These are phyloP conservation scores for Coturnix japonica DNA, from an alignment of 2,113 vertebrate species.

Conservation along the genomic window DNA sequence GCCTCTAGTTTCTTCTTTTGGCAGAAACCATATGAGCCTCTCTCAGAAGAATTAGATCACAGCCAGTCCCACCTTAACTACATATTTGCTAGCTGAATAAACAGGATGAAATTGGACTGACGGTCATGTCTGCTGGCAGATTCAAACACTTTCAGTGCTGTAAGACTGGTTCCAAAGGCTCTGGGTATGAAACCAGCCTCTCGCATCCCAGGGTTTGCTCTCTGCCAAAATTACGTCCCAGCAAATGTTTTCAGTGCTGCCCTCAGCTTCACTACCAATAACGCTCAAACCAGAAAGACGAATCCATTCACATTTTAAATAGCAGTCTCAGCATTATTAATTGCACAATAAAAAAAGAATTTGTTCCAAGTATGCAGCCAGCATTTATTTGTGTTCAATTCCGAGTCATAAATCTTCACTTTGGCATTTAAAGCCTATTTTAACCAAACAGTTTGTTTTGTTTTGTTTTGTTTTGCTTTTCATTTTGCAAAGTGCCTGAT, in stretches of 20 bases:
- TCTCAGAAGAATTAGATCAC: constrained; percentile 23
- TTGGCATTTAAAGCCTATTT: neutral
- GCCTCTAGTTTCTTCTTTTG: neutral
- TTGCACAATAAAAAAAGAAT: neutral
- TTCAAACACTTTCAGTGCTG: rapidly evolving
- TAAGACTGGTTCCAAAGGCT: neutral
- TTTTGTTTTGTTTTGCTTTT: neutral
- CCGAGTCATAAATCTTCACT: neutral
- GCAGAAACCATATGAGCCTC: neutral
- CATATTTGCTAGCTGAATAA: constrained; percentile 26
- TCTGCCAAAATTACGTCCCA: neutral
- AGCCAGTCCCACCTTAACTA: constrained; percentile 34
- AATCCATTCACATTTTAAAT: neutral
- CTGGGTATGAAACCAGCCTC: neutral
- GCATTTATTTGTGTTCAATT: neutral
- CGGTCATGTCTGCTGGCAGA: neutral
- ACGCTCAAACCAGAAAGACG: neutral
- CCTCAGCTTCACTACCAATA: neutral
- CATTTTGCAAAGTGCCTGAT: neutral
- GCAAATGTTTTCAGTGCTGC: neutral
- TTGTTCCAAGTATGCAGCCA: neutral
- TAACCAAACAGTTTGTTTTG: neutral
- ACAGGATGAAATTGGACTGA: neutral
- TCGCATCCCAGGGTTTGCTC: neutral
- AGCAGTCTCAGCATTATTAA: neutral